Evolutionary conservation across 2,797 vertebrate genomes (phyloP).

Genomic region (Lepilemur ruficaudatus): DNA sequence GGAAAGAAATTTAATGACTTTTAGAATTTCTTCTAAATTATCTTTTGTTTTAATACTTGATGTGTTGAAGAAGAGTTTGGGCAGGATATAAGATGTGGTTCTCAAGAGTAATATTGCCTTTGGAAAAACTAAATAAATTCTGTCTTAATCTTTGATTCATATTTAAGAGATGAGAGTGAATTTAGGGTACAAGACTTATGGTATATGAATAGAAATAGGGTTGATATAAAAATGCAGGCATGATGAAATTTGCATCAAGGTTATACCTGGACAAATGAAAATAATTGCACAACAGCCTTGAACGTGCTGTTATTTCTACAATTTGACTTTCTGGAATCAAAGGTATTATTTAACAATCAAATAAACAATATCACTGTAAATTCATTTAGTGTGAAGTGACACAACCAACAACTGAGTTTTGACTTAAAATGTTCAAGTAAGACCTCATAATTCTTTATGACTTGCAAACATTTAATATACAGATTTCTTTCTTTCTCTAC

Average conservation of each 20-base stretch:
- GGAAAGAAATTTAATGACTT: not conserved
- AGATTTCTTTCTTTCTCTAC: not conserved
- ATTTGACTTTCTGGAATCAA: not conserved
- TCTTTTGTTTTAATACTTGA: slow-evolving; percentile 9
- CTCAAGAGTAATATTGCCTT: not conserved
- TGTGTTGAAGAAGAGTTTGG: not conserved
- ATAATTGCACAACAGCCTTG: not conserved
- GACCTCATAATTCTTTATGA: not conserved
- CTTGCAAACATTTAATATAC: not conserved
- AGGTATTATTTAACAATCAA: not conserved
- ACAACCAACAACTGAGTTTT: not conserved
- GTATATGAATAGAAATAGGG: not conserved
- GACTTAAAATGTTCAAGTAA: not conserved
- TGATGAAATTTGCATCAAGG: not conserved
- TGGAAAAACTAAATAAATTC: not conserved
- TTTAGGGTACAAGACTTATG: not conserved
- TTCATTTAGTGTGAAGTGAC: not conserved
- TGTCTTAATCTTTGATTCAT: not conserved
- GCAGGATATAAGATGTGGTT: not conserved
- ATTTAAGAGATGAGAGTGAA: not conserved
- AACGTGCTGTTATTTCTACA: not conserved
- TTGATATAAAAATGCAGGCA: not conserved
- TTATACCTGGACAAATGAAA: not conserved
- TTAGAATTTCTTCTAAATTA: slow-evolving; percentile 26
- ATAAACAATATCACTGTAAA: not conserved